Evolutionary conservation across 2,888 invertebrate genomes (phyloP), one percentile per base, ranked within the genome.

Genomic region (Chironomus riparius): DNA sequence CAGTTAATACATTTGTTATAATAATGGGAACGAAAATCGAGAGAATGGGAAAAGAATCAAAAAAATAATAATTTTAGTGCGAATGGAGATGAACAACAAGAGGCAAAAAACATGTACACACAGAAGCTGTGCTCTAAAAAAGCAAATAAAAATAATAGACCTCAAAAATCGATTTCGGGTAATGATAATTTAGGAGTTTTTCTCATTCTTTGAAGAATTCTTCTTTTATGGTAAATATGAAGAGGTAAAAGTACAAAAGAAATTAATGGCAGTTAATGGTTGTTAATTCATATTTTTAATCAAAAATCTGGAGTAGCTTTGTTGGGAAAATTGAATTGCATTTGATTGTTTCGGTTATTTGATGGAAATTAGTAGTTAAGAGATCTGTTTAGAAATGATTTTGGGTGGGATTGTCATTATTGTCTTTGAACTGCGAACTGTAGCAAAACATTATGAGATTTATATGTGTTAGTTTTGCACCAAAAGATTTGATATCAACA

Each of bases 1-100:
- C 65, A 65, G 38, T 47, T 73, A 73, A 73, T 74, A 68, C 48
- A 68, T 65, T 74, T 74, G 38, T 74, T 74, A 18, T 47, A 74
- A 61, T 68, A 74, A 74, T 74, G 65, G 61, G 74, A 74, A 74
- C 65, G 72, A 72, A 72, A 61, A 61, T 61, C 61, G 56, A 62
- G 72, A 62, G 13, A 15, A 56, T 18, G 71, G 18, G 47, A 70
- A 2, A 70, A 47, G 48, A 70, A 47, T 47, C n/a, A 18, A 56
- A 18, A 50, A 18, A 15, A 56, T 56, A n/a, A 56, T 56, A 56
- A 56, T 56, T 56, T 56, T 56, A 18, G 56, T 48, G 7, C n/a
- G 48, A 47, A 72, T 48, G 48, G 12, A 48, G 10, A 48, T 10
- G 61, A 72, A 62, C 48, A 38, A 38, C 38, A 38, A 38, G 38